phyloP scores from a whole-genome alignment of 1,140 invertebrate genomes.

The Myzus persicae region DNA sequence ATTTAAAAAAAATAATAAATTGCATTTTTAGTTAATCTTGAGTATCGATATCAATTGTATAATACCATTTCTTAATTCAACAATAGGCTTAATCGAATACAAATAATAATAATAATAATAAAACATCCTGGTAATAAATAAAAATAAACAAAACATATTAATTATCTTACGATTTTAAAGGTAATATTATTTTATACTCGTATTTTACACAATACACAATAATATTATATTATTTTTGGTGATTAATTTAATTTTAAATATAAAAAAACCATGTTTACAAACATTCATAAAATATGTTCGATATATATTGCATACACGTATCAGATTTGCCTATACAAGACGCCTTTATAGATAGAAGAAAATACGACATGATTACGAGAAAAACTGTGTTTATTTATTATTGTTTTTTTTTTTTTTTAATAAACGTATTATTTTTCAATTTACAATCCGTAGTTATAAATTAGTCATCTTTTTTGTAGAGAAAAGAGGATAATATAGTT shows the following conservation, averaged over 20 bases:
- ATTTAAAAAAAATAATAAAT: not conserved
- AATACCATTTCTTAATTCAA: constrained; percentile 52
- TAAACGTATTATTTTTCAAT: not conserved
- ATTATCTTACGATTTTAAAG: no score
- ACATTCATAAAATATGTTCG: no score
- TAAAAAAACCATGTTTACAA: no score
- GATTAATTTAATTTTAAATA: no score
- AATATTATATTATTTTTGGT: not conserved
- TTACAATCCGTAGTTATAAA: no score
- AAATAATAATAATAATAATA: not conserved
- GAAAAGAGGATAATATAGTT: not conserved
- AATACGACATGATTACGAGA: no score
- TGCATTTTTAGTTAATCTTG: not conserved
- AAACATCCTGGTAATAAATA: no score
- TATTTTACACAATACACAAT: not conserved
- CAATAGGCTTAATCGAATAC: not conserved
- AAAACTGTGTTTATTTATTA: not conserved
- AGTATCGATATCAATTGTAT: not conserved
- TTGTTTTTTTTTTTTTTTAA: not conserved
- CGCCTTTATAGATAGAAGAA: constrained; percentile 29
- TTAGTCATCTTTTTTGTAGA: not conserved
- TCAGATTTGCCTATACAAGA: constrained; percentile 38
- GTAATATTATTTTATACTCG: no score
- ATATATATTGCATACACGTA: constrained; percentile 6
- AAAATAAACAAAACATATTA: no score